Percentiles rank a stretch among this genome's conserved stretches.
Evolutionary conservation across 2,113 vertebrate species (phyloP).

Genomic region (Euleptes europaea): DNA sequence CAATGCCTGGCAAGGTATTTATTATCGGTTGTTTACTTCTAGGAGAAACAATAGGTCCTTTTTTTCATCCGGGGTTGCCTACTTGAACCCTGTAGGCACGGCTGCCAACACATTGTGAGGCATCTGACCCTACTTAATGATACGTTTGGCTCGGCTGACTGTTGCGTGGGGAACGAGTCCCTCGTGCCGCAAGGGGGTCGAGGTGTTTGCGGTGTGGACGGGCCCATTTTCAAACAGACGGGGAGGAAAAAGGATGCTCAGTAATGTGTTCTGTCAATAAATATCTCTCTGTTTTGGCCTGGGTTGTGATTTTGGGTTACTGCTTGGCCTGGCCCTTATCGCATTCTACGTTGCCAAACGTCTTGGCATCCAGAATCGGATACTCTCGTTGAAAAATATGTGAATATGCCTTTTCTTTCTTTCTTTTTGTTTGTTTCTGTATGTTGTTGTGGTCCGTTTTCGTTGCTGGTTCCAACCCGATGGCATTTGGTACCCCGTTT

Average conservation of each 20-base stretch:
- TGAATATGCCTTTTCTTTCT: too few species aligned
- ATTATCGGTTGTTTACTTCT: slow-evolving; percentile 22
- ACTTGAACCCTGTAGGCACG: background rate
- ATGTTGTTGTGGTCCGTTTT: too few species aligned
- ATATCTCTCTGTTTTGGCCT: too few species aligned
- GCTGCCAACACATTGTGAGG: background rate
- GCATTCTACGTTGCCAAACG: too few species aligned
- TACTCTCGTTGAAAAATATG: too few species aligned
- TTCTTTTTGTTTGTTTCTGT: too few species aligned
- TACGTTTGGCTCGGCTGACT: background rate
- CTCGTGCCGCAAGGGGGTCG: background rate
- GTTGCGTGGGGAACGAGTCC: background rate
- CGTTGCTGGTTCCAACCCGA: too few species aligned
- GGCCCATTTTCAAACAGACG: background rate
- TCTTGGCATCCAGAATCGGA: too few species aligned
- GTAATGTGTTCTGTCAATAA: background rate
- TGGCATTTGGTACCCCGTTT: too few species aligned
- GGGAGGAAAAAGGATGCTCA: too few species aligned
- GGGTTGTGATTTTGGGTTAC: too few species aligned
- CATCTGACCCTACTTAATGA: background rate
- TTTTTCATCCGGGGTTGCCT: background rate
- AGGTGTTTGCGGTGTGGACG: background rate
- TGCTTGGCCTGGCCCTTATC: too few species aligned
- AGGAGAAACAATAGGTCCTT: background rate
- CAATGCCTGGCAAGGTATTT: background rate